Evolutionary conservation across 2,888 invertebrate species (phyloP).

Genomic region (Teleiodes luculella): DNA sequence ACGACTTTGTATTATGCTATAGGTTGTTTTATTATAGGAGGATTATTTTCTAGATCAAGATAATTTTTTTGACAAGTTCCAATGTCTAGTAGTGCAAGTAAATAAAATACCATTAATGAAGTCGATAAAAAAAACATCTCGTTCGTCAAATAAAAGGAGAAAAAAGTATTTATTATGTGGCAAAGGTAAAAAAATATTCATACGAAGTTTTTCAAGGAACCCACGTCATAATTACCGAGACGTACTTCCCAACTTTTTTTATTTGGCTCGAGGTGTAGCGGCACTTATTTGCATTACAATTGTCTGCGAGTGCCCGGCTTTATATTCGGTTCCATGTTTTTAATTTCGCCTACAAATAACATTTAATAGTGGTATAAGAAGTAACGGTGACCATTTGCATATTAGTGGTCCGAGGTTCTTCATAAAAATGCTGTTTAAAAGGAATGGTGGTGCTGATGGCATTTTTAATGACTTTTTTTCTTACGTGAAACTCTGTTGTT

Average conservation of each 20-base stretch:
- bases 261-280: conserved; percentile 36
- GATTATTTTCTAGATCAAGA: no score
- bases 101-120: no score
- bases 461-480: conserved; percentile 18
- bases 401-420: conserved; percentile 48
- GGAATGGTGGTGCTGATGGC: conserved; percentile 34
- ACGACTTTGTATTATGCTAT: no score
- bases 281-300: conserved; percentile 66
- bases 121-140: no score
- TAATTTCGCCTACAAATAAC: conserved; percentile 73
- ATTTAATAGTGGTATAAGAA: conserved; percentile 64
- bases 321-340: conserved; percentile 60
- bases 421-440: conserved; percentile 46
- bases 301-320: conserved; percentile 48
- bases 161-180: no score
- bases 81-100: no score
- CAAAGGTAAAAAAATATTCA: no score
- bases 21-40: no score
- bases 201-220: no score
- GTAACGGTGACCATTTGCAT: conserved; percentile 61
- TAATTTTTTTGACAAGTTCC: no score
- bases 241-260: conserved; percentile 12
- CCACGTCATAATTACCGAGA: background rate
- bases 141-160: no score
- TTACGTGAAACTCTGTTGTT: conserved; percentile 17